Evolutionary conservation across 2,888 invertebrate genomes (phyloP).

Genomic region (Lordiphosa fenestrarum): DNA sequence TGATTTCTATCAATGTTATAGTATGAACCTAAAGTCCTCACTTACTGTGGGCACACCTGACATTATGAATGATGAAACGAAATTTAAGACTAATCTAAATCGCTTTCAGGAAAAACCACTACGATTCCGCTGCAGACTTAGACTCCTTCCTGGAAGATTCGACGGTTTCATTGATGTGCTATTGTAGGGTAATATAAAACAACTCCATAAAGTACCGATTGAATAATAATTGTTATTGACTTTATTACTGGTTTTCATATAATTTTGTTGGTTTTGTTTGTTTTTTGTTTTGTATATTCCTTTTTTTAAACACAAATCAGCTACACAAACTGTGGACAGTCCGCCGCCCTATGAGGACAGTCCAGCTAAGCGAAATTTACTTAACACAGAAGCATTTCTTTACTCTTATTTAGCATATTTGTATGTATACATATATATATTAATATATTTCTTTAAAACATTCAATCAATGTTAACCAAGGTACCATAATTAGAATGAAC

Average conservation of each 20-base stretch:
- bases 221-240: constrained; percentile 26
- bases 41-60: no score
- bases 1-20: no score
- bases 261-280: constrained; percentile 26
- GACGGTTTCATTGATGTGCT: no score
- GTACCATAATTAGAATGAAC: constrained; percentile 25
- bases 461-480: constrained; percentile 30
- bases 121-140: no score
- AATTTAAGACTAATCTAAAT: no score
- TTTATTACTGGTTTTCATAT: constrained; percentile 33
- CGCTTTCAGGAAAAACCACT: no score
- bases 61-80: no score
- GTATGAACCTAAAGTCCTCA: no score
- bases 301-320: constrained; percentile 62
- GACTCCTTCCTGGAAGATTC: no score
- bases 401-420: constrained; percentile 10
- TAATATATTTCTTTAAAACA: constrained; percentile 13
- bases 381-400: constrained; percentile 32
- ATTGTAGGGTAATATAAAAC: background rate
- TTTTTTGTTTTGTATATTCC: constrained; percentile 33
- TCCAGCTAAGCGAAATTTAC: constrained; percentile 54
- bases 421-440: constrained; percentile 14
- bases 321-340: constrained; percentile 54
- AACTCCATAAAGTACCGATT: background rate
- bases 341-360: constrained; percentile 4